Evolutionary conservation across 2,797 vertebrate species (phyloP), one percentile per base, ranked within the genome.

Genomic region (Poecile montanus): DNA sequence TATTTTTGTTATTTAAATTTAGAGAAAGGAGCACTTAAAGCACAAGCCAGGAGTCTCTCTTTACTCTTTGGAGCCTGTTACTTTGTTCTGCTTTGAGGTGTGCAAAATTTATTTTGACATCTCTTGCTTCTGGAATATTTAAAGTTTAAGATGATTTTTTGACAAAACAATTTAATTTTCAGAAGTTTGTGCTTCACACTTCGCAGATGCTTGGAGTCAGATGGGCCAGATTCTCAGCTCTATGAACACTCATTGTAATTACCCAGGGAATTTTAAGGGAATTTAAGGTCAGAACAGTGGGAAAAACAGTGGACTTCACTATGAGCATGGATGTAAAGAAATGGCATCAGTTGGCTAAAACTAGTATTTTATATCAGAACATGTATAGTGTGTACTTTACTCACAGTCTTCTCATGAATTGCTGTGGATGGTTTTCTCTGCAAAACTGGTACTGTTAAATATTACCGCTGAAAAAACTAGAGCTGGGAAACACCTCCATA

Each of bases 1-100:
- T 60, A 67, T 34, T 91, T 94, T 92, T 95, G 61, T 57, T 88
- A 77, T 81, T 96, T 83, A 84, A 88, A 93, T 94, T 81, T 86
- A 63, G 79, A 91, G 74, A 72, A 70, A 14, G 26, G 18, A 89
- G 54, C 48, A 75, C 45, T 68, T 86, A 54, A 89, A 85, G 83
- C 54, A 81, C 44, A 92, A 88, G 23, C 40, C 51, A 77, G 51
- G 17, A 92, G 13, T 61, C 61, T 87, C 51, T 54, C 16, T 81
- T 77, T 88, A 73, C 48, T 75, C 70, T 86, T 62, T 62, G 48
- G 54, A 26, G 23, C 18, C n/a, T 45, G 11, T 74, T 85, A 54
- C 62, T 92, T 94, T 81, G 62, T 77, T 94, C 65, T 92, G 21
- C 57, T 88, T 88, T 78, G 85, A 92, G 48, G 29, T 2, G 0